Evolutionary conservation across 1,140 invertebrate species (phyloP).

Genomic region (Nilaparvata lugens): DNA sequence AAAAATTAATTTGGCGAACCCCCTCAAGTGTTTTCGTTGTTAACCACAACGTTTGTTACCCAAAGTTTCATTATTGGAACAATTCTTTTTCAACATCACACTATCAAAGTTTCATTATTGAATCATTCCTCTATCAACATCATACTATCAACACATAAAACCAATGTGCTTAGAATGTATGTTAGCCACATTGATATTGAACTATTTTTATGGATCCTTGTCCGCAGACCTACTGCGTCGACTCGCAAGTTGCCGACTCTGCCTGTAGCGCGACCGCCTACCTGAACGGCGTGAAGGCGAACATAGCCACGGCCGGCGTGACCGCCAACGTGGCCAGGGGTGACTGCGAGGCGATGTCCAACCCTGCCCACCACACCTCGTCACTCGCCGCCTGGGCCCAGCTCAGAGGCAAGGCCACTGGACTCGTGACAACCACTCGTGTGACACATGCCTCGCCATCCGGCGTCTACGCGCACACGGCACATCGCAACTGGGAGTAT

Average conservation of each 20-base stretch:
- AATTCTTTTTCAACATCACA: too few relatives aligned
- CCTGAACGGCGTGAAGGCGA: slow-evolving; percentile 71
- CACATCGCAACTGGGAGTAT: slow-evolving; percentile 40
- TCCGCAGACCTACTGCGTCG: slow-evolving; percentile 67
- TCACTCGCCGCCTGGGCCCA: slow-evolving; percentile 57
- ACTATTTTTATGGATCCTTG: too few relatives aligned
- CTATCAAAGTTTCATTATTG: too few relatives aligned
- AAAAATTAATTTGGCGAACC: too few relatives aligned
- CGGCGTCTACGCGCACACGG: slow-evolving; percentile 43
- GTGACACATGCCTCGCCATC: slow-evolving; percentile 53
- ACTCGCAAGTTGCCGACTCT: slow-evolving; percentile 71
- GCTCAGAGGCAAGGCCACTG: slow-evolving; percentile 57
- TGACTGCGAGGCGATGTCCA: slow-evolving; percentile 41
- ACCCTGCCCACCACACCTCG: slow-evolving; percentile 39
- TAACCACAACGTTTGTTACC: too few relatives aligned
- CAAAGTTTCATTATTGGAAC: too few relatives aligned
- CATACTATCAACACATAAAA: too few relatives aligned
- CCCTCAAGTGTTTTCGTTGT: too few relatives aligned
- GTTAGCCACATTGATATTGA: too few relatives aligned
- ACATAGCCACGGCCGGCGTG: slow-evolving; percentile 61
- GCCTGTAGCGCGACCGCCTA: slow-evolving; percentile 75
- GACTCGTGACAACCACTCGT: slow-evolving; percentile 46
- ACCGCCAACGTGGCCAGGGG: slow-evolving; percentile 48
- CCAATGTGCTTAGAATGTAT: too few relatives aligned
- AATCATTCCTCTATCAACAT: too few relatives aligned